These are phyloP conservation scores for Blastobasis lacticolella DNA, from an alignment of 2,888 invertebrate species.

Conservation along the genomic window DNA sequence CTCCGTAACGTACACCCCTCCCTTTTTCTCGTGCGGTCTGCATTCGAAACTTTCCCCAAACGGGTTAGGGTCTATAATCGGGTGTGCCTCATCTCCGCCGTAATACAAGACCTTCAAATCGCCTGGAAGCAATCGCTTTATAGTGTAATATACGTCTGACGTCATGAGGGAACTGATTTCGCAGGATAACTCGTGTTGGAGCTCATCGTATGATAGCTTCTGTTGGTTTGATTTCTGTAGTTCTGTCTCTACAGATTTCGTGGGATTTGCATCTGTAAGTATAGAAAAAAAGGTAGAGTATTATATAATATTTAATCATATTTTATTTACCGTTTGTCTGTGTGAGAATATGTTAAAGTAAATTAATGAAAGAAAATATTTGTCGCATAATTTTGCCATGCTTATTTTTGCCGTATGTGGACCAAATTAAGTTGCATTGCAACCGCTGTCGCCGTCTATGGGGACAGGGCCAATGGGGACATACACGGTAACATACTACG, in stretches of 20 bases:
- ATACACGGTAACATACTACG: too few species aligned
- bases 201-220: constrained; percentile 46
- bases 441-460: too few species aligned
- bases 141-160: constrained; percentile 82
- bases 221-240: constrained; percentile 37
- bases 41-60: constrained; percentile 79
- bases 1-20: constrained; percentile 87
- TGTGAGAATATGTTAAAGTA: too few species aligned
- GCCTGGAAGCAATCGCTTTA: constrained; percentile 87
- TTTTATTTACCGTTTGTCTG: too few species aligned
- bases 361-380: too few species aligned
- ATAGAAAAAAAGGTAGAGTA: too few species aligned
- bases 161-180: constrained; percentile 84
- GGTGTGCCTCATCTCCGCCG: constrained; percentile 52
- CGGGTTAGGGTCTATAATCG: constrained; percentile 78
- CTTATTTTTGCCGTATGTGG: too few species aligned
- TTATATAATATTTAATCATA: too few species aligned
- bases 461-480: too few species aligned
- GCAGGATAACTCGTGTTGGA: constrained; percentile 76
- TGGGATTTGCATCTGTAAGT: constrained; percentile 50
- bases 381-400: too few species aligned
- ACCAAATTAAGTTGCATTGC: too few species aligned
- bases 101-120: constrained; percentile 85
- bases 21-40: constrained; percentile 79
- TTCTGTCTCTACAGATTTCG: constrained; percentile 53